Evolutionary conservation across 2,113 vertebrate species (phyloP), one percentile per base, ranked within the genome.

Genomic region (Erythrocebus patas): DNA sequence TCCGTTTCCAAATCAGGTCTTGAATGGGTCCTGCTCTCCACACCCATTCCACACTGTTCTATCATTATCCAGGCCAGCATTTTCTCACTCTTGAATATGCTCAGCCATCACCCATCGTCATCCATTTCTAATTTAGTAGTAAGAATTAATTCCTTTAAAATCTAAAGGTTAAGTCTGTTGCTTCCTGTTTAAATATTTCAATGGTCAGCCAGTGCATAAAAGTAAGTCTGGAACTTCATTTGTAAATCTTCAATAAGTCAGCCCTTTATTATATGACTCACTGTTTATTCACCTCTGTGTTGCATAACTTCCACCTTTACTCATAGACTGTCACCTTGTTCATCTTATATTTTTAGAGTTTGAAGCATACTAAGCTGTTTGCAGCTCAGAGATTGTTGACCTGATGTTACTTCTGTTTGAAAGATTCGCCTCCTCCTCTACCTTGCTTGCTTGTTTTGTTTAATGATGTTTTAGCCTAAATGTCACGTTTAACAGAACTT

Each of bases 221-320:
- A 80, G n/a, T 45, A 38, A 66, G 30, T 57, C 61, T 78, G 5
- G 32, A 75, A 52, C 6, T 75, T 87, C 2, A 18, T 52, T n/a
- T 8, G 6, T 82, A 78, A 70, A 27, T 14, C 18, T 85, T 83
- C 5, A 17, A 16, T 30, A 40, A 45, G 11, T 40, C 0, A 3
- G 8, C 2, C 2, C 7, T 75, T 73, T 18, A 2, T 35, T 35
- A 35, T 0, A n/a, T 14, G 18, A 13, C 8, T 8, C 6, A 32
- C 4, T 68, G 3, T 11, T 13, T 85, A 30, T 68, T 79, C 40
- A 57, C 20, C 0, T 3, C 80, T 0, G 0, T 17, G 5, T 35
- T 55, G 20, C 4, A 11, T 27, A 68, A 43, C 84, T 55, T 93
- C 18, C 2, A 9, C 8, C 3, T 0, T 82, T 22, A 57, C 9